phyloP scores from a whole-genome alignment of 30 jellyfish, hydroid and myxozoan genomes.

The Calvadosia cruxmelitensis region DNA sequence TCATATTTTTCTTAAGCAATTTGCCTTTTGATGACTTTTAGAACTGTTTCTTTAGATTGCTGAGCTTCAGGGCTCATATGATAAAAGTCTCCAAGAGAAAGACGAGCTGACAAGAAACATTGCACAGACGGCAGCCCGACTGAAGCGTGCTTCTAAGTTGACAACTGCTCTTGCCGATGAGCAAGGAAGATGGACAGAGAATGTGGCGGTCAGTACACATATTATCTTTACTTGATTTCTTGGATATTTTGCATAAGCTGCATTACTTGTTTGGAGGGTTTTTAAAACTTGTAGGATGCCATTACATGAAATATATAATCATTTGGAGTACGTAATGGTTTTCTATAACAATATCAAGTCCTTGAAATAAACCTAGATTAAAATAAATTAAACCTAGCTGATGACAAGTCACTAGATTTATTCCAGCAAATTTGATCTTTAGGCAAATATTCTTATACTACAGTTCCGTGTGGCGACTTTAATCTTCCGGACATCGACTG shows the following conservation, averaged over 20 bases:
- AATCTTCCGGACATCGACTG: too few relatives aligned
- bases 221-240: neutral
- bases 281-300: neutral
- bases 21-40: too few relatives aligned
- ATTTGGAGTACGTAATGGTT: too few relatives aligned
- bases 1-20: too few relatives aligned
- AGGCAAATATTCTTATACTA: too few relatives aligned
- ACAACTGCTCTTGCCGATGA: conserved; percentile 91
- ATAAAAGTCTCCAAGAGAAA: conserved; percentile 67
- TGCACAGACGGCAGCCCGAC: conserved; percentile 94
- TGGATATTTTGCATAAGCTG: neutral
- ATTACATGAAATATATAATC: neutral
- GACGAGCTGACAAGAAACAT: conserved; percentile 68
- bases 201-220: conserved; percentile 63
- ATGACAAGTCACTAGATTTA: too few relatives aligned
- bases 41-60: conserved; percentile 86
- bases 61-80: conserved; percentile 67
- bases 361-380: too few relatives aligned
- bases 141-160: conserved; percentile 82
- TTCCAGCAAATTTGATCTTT: too few relatives aligned
- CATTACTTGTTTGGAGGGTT: neutral
- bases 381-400: too few relatives aligned
- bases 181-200: conserved; percentile 95
- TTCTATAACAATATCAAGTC: too few relatives aligned
- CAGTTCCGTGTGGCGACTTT: too few relatives aligned